phyloP scores from a whole-genome alignment of 2,888 invertebrate species.

The Entomobrya proxima region DNA sequence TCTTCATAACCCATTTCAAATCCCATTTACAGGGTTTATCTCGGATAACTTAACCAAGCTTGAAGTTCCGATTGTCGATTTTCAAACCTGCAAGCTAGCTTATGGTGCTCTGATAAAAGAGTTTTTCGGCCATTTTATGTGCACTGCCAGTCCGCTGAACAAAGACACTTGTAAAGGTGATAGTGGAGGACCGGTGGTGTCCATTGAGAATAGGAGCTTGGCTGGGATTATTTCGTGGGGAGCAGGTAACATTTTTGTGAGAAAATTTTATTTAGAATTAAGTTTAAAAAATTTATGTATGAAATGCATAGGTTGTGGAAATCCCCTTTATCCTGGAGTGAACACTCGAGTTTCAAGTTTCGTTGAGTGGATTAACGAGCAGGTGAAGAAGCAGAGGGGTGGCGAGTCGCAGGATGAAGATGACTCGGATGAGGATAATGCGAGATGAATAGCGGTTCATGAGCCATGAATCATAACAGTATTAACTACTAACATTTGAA shows the following conservation, averaged over 20 bases:
- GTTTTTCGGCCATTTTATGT: background rate
- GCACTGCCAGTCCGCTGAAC: background rate
- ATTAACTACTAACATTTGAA: background rate
- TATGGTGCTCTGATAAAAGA: background rate
- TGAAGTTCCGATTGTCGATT: background rate
- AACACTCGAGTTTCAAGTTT: background rate
- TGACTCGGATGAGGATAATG: background rate
- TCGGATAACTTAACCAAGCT: background rate
- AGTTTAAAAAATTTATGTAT: too few species aligned
- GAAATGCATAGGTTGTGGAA: constrained; percentile 35
- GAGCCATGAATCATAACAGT: background rate
- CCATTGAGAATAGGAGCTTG: background rate
- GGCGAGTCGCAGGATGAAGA: background rate
- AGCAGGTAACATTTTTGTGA: background rate
- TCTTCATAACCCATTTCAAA: too few species aligned
- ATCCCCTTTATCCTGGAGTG: background rate
- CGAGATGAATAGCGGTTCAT: too few species aligned
- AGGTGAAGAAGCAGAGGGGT: background rate
- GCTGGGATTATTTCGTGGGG: constrained; percentile 52
- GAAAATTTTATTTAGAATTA: too few species aligned
- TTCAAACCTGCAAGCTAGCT: background rate
- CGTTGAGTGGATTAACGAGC: background rate
- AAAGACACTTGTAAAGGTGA: constrained; percentile 3
- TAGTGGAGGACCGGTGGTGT: constrained; percentile 31
- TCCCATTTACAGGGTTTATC: too few species aligned